Evolutionary conservation across 2,113 vertebrate species (phyloP).

Genomic region (Rhinogobius similis): DNA sequence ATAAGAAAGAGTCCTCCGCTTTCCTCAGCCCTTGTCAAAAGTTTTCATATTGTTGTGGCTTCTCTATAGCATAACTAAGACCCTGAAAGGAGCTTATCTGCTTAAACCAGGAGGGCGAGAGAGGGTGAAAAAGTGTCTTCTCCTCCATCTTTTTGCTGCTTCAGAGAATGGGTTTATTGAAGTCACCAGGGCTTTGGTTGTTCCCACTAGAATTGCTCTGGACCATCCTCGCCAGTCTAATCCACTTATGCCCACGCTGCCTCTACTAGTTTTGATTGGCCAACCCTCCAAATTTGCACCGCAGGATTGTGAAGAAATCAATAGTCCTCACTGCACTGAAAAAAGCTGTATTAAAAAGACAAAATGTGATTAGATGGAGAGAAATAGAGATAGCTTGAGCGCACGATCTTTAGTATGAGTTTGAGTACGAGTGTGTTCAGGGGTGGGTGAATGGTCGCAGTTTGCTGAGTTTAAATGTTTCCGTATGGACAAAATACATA

Average conservation of each 20-base stretch:
- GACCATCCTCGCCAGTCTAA: conserved; percentile 50
- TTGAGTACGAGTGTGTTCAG: neutral
- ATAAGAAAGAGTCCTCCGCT: conserved; percentile 45
- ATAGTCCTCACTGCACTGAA: conserved; percentile 46
- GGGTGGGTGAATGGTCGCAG: neutral
- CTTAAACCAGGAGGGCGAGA: conserved; percentile 71
- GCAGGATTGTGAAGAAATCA: conserved; percentile 50
- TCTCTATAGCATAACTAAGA: conserved; percentile 74
- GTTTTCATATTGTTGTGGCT: conserved; percentile 61
- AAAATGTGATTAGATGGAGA: conserved; percentile 28
- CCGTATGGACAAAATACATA: too few relatives aligned
- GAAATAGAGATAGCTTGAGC: conserved; percentile 8
- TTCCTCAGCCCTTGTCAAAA: conserved; percentile 63
- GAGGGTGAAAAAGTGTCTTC: conserved; percentile 52
- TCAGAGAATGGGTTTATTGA: conserved; percentile 63
- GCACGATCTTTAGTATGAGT: neutral
- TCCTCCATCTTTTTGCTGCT: conserved; percentile 64
- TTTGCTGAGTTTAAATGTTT: too few relatives aligned
- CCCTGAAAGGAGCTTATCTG: conserved; percentile 75
- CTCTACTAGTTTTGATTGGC: conserved; percentile 60
- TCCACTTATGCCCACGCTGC: conserved; percentile 62
- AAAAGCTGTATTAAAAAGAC: conserved; percentile 33
- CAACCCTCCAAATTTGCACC: conserved; percentile 44
- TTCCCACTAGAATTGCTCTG: conserved; percentile 41
- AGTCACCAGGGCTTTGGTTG: conserved; percentile 59